Base-by-base conservation (phyloP, 92 coral and sea anemone species). In the Palythoa grandiflora region DNA sequence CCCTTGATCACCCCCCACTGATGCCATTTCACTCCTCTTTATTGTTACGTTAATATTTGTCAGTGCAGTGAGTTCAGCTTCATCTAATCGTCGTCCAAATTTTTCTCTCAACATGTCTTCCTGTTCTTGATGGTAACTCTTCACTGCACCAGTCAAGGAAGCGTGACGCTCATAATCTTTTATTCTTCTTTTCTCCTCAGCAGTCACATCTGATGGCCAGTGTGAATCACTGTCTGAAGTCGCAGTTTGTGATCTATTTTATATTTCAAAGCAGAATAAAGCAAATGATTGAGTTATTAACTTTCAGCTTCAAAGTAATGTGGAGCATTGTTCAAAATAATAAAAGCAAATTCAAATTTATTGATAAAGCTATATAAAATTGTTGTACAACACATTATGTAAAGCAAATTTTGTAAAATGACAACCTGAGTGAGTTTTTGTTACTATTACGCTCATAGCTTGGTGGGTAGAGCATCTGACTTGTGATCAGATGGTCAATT, bases 31-130 rank as follows among this genome's bases (percentile, higher is more conserved):
- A 81, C 86, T 81, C 48, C 44, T 68, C 8, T 81, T 68, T 44
- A 81, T 81, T 65, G 86, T 81, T 66, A 81, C 59, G 14, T 81
- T 81, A 47, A 81, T 81, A 3, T 81, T 81, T 40, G 86, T 81
- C 61, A 81, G 63, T 19, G 86, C 86, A 44, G 76, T 50, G 21
- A 81, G 86, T 68, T 81, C 86, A 68, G 57, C 44, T 44, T 81
- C 86, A 81, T 81, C 75, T 47, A 81, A 48, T 50, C 75, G 44
- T 68, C 86, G 50, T 5, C 86, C 86, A 47, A 81, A 81, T 66
- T 68, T 50, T 37, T 68, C 86, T 20, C 86, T 81, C 48, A 81
- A 52, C 52, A 81, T 65, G 15, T 81, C 86, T 68, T 66, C 76
- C 61, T 81, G 86, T n/a, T 81, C 59, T 21, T 79, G 71, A n/a